Evolutionary conservation across 1,140 invertebrate genomes (phyloP).

Genomic region (Frieseomelitta varia): DNA sequence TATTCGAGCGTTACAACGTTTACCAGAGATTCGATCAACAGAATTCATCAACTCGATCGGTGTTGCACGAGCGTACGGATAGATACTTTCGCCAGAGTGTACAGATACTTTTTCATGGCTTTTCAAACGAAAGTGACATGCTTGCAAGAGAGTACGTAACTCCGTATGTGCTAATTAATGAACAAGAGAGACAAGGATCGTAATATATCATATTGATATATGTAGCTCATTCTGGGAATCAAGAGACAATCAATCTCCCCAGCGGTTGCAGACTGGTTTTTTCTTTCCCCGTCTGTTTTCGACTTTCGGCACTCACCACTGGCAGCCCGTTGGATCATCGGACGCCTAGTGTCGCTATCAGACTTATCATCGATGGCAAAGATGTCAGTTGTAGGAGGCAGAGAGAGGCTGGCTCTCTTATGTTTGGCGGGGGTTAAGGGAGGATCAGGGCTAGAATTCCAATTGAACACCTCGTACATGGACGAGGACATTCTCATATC

Average conservation of each 20-base stretch:
- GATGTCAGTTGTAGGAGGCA: conserved; percentile 81
- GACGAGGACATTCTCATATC: conserved; percentile 88
- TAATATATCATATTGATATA: conserved; percentile 41
- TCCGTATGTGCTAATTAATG: conserved; percentile 40
- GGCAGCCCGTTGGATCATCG: conserved; percentile 77
- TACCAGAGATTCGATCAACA: too few species aligned
- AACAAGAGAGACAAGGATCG: conserved; percentile 27
- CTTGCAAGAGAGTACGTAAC: conserved; percentile 39
- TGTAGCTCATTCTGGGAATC: conserved; percentile 57
- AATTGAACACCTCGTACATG: conserved; percentile 90
- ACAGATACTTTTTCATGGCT: conserved; percentile 7
- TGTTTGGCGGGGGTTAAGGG: conserved; percentile 80
- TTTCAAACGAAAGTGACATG: conserved; percentile 47
- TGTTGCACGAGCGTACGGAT: conserved; percentile 9
- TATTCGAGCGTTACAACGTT: too few species aligned
- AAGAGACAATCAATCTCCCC: conserved; percentile 65
- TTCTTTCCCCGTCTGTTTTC: background rate
- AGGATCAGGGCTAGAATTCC: conserved; percentile 83
- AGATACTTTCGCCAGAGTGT: background rate
- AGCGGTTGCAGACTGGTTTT: conserved; percentile 59
- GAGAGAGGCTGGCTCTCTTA: conserved; percentile 81
- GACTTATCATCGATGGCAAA: conserved; percentile 82
- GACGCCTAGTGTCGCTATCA: conserved; percentile 79
- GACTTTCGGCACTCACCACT: conserved; percentile 78
- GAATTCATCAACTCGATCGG: background rate